phyloP scores from a whole-genome alignment of 2,888 invertebrate genomes.

The Chymomyza caudatula region DNA sequence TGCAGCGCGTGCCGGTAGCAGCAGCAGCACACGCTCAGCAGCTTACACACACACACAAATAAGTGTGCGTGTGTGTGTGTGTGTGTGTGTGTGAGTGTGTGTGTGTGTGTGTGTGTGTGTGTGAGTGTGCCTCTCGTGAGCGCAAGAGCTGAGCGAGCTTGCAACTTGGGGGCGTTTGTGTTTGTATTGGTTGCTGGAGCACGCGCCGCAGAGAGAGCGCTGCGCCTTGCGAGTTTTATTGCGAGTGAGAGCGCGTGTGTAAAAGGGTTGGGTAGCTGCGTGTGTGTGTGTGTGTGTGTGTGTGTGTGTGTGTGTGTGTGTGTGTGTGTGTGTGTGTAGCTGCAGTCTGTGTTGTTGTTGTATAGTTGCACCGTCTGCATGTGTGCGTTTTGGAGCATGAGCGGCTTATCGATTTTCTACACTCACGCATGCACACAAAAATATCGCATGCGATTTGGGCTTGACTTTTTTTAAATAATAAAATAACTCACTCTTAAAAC shows the following conservation, averaged over 20 bases:
- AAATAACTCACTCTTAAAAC: too few relatives aligned
- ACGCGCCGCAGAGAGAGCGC: not conserved
- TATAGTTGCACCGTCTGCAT: not conserved
- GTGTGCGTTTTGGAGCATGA: slow-evolving; percentile 18
- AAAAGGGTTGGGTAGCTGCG: slow-evolving; percentile 9
- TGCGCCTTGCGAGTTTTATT: slow-evolving; percentile 2
- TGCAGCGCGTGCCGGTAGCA: slow-evolving; percentile 10
- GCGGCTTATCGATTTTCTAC: slow-evolving; percentile 54
- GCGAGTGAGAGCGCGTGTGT: slow-evolving; percentile 12
- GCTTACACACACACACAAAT: too few relatives aligned
- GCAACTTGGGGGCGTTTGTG: slow-evolving; percentile 41
- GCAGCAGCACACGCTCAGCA: not conserved
- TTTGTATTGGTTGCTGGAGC: slow-evolving; percentile 33
- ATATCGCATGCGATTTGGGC: slow-evolving; percentile 36
- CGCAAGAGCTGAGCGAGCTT: slow-evolving; percentile 26
- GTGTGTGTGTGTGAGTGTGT: not conserved
- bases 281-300: slow-evolving; percentile 15
- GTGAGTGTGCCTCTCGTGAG: not conserved
- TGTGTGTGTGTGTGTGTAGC: not conserved
- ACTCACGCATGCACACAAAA: slow-evolving; percentile 20
- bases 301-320: slow-evolving; percentile 23
- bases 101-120: not conserved
- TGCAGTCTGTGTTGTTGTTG: slow-evolving; percentile 1
- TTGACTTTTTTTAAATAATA: not conserved
- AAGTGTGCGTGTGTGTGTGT: not conserved